A percentile compares a stretch with the other conserved stretches of the same genome.
These are phyloP conservation scores for Diachasma alloeum DNA, from an alignment of 1,140 invertebrate genomes.

Conservation along the genomic window DNA sequence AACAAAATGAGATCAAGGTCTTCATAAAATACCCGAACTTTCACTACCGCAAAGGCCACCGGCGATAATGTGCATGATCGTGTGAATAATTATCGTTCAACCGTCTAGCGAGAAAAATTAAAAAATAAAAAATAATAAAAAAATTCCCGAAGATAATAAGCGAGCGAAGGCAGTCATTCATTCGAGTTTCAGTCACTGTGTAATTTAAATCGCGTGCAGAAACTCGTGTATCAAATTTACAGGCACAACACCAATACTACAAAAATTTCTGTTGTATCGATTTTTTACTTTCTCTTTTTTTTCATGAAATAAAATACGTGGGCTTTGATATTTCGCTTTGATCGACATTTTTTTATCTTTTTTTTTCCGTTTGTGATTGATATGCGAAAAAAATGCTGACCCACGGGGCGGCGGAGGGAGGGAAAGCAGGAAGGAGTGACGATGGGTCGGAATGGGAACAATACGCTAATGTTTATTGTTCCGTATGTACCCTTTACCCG, in stretches of 20 bases:
- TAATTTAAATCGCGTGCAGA: slow-evolving; percentile 5
- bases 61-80: not conserved
- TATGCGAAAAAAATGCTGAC: not conserved
- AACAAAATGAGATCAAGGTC: not conserved
- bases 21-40: not conserved
- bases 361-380: not conserved
- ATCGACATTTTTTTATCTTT: not conserved
- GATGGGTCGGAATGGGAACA: slow-evolving; percentile 4
- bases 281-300: not conserved
- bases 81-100: slow-evolving; percentile 2
- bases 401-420: too few species aligned
- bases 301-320: not conserved
- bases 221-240: slow-evolving; percentile 5
- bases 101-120: not conserved
- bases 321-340: slow-evolving; percentile 1
- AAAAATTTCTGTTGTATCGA: not conserved
- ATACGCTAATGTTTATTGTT: slow-evolving; percentile 31
- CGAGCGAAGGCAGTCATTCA: not conserved
- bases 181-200: not conserved
- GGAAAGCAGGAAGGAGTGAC: too few species aligned
- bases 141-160: not conserved
- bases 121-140: not conserved
- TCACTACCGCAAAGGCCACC: not conserved
- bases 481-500: slow-evolving; percentile 9
- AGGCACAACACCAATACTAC: not conserved